These are phyloP conservation scores for Zaprionus bogoriensis DNA, from an alignment of 2,888 invertebrate genomes.

Conservation along the genomic window DNA sequence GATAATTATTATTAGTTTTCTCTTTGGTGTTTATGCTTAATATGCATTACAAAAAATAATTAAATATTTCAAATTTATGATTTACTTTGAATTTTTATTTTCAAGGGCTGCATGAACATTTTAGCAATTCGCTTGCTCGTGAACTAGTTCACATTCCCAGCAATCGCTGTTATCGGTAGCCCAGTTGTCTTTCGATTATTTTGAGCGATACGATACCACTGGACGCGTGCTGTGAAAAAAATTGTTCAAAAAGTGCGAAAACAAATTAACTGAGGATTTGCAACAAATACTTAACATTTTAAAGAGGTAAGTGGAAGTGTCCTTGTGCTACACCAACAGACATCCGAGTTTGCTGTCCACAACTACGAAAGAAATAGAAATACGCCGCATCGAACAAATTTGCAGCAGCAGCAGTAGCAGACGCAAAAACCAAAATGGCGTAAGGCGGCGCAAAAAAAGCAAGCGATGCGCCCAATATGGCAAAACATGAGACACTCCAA, in stretches of 20 bases:
- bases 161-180: background rate
- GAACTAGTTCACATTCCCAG: background rate
- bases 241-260: constrained; percentile 40
- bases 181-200: background rate
- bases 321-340: too few species aligned
- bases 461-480: background rate
- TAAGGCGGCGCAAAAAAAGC: constrained; percentile 37
- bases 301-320: constrained; percentile 28
- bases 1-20: too few species aligned
- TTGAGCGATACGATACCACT: constrained; percentile 6
- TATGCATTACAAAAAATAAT: background rate
- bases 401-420: constrained; percentile 4
- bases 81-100: background rate
- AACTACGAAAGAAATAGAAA: background rate
- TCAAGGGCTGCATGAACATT: background rate
- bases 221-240: constrained; percentile 44
- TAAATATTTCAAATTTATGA: background rate
- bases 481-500: background rate
- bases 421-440: constrained; percentile 70
- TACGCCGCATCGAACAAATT: constrained; percentile 13
- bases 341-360: background rate
- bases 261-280: constrained; percentile 7
- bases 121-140: background rate
- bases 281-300: constrained; percentile 21
- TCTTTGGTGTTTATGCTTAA: background rate